Base-by-base conservation (phyloP, 2,888 invertebrate genomes). In the Cyrtodaria siliqua region DNA sequence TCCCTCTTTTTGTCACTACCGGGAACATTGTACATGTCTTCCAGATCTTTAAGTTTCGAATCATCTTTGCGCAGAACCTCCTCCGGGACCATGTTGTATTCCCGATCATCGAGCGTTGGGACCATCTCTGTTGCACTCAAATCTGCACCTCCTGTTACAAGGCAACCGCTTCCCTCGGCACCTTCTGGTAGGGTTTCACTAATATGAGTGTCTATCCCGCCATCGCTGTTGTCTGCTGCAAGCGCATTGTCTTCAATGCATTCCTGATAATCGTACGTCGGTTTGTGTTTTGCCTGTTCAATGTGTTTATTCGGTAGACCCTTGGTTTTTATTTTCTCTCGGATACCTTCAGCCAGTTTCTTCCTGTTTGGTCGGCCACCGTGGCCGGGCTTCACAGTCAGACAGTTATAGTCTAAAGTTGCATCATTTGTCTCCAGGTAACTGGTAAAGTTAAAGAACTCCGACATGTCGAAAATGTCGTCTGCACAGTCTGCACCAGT, bases 231-330 rank as follows among this genome's bases (percentile, higher is more conserved):
- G 3, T 16, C 47, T 27, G 16, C 49, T 2, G 26, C 44, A 2
- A 27, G 1, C 2, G 44, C 49, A 20, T 38, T 29, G 18, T 4
- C 56, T 14, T 14, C 42, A 26, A 49, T 18, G 14, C 18, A 24
- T 23, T 44, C 59, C 0, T 16, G 18, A 24, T 57, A 26, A 12
- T 49, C 56, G n/a, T 24, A 26, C 18, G 20, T 33, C n/a, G 8
- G 47, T 40, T 16, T 26, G 14, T 14, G 4, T 14, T 50, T 18
- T 4, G 18, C n/a, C n/a, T 40, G 27, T 6, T 9, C 42, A n/a
- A 72, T 59, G 53, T 72, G 72, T 47, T 72, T 72, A 26, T 72
- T 72, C 2, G 72, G 64, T 29, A 42, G 20, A 14, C 72, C 72
- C 49, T 66, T 72, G 4, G 72, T 72, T 38, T 72, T 72, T 0